Conservation (phyloP, 2,113 vertebrate species). For the Zapornia atra region DNA sequence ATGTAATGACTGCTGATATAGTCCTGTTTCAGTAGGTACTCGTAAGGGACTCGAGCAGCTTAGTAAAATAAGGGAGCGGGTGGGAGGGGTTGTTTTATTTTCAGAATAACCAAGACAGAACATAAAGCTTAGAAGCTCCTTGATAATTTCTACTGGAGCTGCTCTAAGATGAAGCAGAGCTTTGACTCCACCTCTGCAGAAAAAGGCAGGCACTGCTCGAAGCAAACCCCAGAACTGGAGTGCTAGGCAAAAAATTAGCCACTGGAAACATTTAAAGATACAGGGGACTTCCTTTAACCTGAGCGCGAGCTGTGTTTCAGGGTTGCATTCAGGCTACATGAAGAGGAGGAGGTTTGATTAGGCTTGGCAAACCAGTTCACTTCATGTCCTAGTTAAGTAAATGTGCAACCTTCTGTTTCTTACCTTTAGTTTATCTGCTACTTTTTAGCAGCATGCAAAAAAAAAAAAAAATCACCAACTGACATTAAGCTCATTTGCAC, state of each 20-base stretch:
- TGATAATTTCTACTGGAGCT: background rate
- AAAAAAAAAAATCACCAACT: background rate
- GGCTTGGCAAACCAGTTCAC: background rate
- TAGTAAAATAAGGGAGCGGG: background rate
- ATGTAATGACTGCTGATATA: background rate
- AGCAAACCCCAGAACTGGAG: background rate
- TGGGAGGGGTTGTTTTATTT: background rate
- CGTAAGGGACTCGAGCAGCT: background rate
- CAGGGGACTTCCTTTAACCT: background rate
- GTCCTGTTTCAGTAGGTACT: background rate
- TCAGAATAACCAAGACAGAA: background rate
- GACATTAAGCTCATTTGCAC: background rate
- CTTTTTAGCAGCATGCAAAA: background rate
- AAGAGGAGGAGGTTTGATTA: background rate
- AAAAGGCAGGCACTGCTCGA: background rate
- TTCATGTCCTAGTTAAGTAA: background rate
- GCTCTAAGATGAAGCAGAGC: background rate
- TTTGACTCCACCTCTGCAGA: background rate
- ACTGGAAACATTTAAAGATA: background rate
- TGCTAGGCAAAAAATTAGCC: background rate
- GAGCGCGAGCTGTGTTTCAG: background rate
- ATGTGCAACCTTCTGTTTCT: background rate
- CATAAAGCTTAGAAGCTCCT: background rate
- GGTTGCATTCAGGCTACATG: background rate
- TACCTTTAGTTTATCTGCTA: background rate